Base-by-base conservation (phyloP, 2,797 vertebrate species). In the Epinephelus malabaricus region DNA sequence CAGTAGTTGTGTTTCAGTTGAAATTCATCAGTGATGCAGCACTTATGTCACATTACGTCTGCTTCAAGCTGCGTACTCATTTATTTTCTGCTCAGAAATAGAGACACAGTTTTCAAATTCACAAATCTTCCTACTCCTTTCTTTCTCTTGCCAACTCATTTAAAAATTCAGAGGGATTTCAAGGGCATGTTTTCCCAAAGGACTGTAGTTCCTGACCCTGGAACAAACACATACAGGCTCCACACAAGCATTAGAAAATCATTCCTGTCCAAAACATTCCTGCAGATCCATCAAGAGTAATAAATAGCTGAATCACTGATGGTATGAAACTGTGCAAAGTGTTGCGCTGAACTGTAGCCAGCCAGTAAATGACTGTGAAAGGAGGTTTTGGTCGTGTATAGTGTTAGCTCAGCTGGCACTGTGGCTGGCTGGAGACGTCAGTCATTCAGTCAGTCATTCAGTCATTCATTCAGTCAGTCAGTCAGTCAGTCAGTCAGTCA, bases 231-330 rank as follows among this genome's bases (percentile, higher is more conserved):
- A 17, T 18, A 53, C 13, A 40, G 73, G 30, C 18, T 30, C 63
- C 66, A 70, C 3, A 6, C 40, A 27, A 58, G 13, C 54, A 54
- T 51, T 53, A 23, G 14, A 62, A 56, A 40, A 63, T 66, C 34
- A 55, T 86, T 84, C 59, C 83, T 86, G 73, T 80, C 53, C 51
- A 30, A 76, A 69, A 64, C 62, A 43, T 73, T 74, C 51, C 49
- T 69, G 58, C 47, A 69, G 34, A 54, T 56, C 40, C 74, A 75
- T 49, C 43, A 27, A 27, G 47, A 78, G 71, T 21, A 61, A 66
- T 51, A 78, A 73, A 78, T 3, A 51, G 82, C 83, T 85, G 70
- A 85, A 55, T 89, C 73, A 75, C 21, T 55, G 67, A 65, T 73
- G 56, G 50, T 64, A 49, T 25, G 61, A 76, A 68, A 60, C 47